Evolutionary conservation across 2,797 vertebrate species (phyloP), one percentile per base, ranked within the genome.

Genomic region (Cyprinodon diabolis): DNA sequence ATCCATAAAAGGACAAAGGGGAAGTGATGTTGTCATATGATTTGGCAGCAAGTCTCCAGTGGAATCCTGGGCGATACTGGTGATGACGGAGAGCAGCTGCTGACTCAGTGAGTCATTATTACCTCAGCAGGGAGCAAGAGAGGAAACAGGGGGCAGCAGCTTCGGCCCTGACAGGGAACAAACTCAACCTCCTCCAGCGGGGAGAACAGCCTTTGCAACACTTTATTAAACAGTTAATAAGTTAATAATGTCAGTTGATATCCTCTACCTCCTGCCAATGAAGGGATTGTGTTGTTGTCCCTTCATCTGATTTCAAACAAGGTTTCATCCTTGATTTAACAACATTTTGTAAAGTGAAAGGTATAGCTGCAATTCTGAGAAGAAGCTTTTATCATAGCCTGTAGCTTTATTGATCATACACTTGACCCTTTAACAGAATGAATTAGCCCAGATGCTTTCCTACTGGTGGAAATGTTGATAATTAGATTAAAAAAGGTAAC

Each of bases 71-170:
- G 92, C 83, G 92, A 94, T 88, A 89, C 60, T 79, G 85, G 75
- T 76, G 69, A 85, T 92, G 94, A 95, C 89, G 83, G 80, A 86
- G 87, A 84, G 78, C 94, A 95, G 95, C 94, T 95, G 95, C 93
- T 93, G 91, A 93, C 77, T 93, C 90, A 90, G 87, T 95, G 95
- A 95, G 87, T 95, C 95, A 95, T 89, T 92, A 90, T 90, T 91
- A 87, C 91, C 87, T 90, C 92, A 87, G 68, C 63, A 43, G 87
- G 85, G 90, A 91, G 81, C 80, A 74, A 72, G 73, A 87, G 80
- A 78, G 81, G 90, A 92, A 88, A 89, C 66, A 81, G 83, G 63
- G 69, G 35, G 84, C 69, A 82, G 84, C 80, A 77, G 80, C 87
- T 89, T 83, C 77, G 71, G 49, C 72, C 83, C 86, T 92, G 89